phyloP scores from a whole-genome alignment of 2,113 vertebrate species.

The Myiozetetes cayanensis region DNA sequence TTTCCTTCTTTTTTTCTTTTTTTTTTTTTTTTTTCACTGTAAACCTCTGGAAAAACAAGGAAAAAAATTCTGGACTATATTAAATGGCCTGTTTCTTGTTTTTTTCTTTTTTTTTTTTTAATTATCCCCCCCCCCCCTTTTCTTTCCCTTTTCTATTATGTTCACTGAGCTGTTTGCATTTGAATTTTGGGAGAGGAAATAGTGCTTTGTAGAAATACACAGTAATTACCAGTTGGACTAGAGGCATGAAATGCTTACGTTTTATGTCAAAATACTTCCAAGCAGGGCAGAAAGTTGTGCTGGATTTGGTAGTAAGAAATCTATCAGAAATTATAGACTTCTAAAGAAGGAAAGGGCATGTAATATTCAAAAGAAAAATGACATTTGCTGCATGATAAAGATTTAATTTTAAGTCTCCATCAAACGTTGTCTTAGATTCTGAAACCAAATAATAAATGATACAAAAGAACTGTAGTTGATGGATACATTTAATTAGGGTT shows the following conservation, averaged over 20 bases:
- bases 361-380: neutral
- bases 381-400: neutral
- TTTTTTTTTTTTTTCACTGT: too few species aligned
- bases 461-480: neutral
- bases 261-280: constrained; percentile 32
- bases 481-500: constrained; percentile 60
- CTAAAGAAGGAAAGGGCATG: neutral
- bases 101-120: neutral
- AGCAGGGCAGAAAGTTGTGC: constrained; percentile 21
- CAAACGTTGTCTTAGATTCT: neutral
- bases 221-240: neutral
- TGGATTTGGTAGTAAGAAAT: neutral
- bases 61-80: too few species aligned
- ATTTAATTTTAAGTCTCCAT: neutral
- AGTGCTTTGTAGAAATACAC: neutral
- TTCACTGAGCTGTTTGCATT: neutral
- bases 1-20: neutral
- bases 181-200: neutral
- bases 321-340: neutral
- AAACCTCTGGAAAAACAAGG: too few species aligned
- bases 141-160: neutral
- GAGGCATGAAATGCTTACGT: neutral
- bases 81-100: neutral
- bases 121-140: neutral
- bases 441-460: neutral